These are phyloP conservation scores for Drosophila meridiana DNA, from an alignment of 2,888 invertebrate genomes.

Conservation along the genomic window DNA sequence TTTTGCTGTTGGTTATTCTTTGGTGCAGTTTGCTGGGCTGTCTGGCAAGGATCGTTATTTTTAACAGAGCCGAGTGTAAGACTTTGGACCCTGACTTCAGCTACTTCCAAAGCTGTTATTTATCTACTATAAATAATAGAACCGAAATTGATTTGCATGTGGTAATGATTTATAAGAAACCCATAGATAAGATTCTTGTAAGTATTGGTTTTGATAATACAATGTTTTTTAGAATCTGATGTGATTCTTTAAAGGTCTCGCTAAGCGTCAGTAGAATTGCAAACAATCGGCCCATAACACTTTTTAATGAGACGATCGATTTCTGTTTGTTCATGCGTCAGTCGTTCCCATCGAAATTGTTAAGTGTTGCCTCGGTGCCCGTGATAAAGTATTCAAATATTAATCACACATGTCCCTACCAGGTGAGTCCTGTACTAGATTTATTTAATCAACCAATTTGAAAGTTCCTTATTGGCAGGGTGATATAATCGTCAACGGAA, in stretches of 20 bases:
- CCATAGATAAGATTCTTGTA: constrained; percentile 48
- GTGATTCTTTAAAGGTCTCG: background rate
- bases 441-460: background rate
- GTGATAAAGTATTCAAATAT: constrained; percentile 12
- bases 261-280: constrained; percentile 2
- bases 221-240: accelerated
- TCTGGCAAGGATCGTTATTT: background rate
- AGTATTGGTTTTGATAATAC: constrained; percentile 10
- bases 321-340: constrained; percentile 25
- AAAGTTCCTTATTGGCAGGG: constrained; percentile 10
- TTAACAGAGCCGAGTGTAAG: constrained; percentile 31
- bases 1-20: background rate
- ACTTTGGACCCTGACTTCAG: constrained; percentile 30
- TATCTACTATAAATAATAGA: constrained; percentile 16
- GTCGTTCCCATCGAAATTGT: background rate
- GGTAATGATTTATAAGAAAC: constrained; percentile 23
- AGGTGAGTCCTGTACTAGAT: constrained; percentile 4
- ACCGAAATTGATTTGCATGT: constrained; percentile 31
- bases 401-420: constrained; percentile 33
- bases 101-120: constrained; percentile 37
- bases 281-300: constrained; percentile 7
- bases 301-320: constrained; percentile 36
- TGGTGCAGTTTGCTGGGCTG: background rate
- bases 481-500: constrained; percentile 19
- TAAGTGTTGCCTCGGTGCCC: background rate